Percentiles rank a stretch among this genome's conserved stretches.
Conservation (phyloP, 1,140 invertebrate genomes). For the Octopus bimaculoides region DNA sequence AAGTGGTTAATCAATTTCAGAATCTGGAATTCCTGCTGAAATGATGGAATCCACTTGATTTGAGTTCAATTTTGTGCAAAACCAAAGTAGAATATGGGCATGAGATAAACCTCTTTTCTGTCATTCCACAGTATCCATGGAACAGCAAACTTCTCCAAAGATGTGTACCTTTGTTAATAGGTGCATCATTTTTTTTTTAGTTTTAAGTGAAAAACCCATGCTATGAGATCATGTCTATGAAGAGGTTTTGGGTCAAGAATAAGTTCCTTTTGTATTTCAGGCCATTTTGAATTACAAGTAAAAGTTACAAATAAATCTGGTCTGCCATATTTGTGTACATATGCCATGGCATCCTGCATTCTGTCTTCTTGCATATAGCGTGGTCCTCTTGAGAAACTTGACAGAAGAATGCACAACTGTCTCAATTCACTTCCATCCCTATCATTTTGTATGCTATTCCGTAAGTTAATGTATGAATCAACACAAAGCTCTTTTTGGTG, state of each 20-base stretch:
- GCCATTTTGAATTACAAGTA: conserved; percentile 1
- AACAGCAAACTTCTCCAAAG: background rate
- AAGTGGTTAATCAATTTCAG: background rate
- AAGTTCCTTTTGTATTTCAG: background rate
- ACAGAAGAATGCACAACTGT: conserved; percentile 15
- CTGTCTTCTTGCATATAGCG: conserved; percentile 8
- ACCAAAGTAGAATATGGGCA: background rate
- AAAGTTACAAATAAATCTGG: background rate
- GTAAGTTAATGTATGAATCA: too few relatives aligned
- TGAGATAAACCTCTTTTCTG: conserved; percentile 7
- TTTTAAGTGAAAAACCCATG: conserved; percentile 2
- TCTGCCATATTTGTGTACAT: background rate
- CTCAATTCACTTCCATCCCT: too few relatives aligned
- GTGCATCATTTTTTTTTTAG: background rate
- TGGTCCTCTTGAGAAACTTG: conserved; percentile 11
- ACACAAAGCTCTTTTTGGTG: too few relatives aligned
- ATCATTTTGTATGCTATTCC: too few relatives aligned
- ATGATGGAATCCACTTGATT: background rate
- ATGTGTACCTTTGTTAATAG: conserved; percentile 12
- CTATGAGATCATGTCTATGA: background rate
- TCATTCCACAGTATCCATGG: background rate
- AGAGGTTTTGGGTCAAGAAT: background rate
- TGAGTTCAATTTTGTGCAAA: background rate
- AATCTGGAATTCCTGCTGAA: background rate
- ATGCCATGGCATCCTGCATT: conserved; percentile 8